A percentile compares a stretch with the other conserved stretches of the same genome.
Evolutionary conservation across 2,888 invertebrate genomes (phyloP).

Genomic region (Leptogaster cylindrica): DNA sequence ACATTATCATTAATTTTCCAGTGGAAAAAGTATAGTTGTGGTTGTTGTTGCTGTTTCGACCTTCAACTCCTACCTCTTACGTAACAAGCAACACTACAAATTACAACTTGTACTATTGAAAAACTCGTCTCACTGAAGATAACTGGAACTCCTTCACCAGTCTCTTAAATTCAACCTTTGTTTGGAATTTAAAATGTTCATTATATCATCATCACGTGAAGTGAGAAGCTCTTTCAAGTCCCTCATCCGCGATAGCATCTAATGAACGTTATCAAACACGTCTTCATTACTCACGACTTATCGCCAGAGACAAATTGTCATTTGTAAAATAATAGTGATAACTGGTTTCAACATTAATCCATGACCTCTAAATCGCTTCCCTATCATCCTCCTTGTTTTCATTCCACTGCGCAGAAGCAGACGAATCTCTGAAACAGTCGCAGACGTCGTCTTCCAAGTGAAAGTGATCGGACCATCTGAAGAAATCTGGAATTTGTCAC

Average conservation of each 20-base stretch:
- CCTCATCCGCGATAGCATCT: neutral
- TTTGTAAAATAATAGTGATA: conserved; percentile 23
- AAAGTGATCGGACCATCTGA: conserved; percentile 6
- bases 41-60: too few relatives aligned
- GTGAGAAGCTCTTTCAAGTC: too few relatives aligned
- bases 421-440: neutral
- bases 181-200: too few relatives aligned
- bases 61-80: too few relatives aligned
- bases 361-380: conserved; percentile 10
- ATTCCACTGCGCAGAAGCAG: neutral
- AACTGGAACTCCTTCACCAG: too few relatives aligned
- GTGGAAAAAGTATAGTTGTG: too few relatives aligned
- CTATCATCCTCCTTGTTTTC: conserved; percentile 19
- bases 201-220: too few relatives aligned
- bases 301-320: conserved; percentile 20
- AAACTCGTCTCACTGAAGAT: too few relatives aligned
- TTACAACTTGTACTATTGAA: too few relatives aligned
- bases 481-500: conserved; percentile 2
- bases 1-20: too few relatives aligned
- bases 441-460: conserved; percentile 9
- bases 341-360: conserved; percentile 25
- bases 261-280: neutral
- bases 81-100: too few relatives aligned
- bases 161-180: too few relatives aligned
- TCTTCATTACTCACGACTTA: neutral